These are phyloP conservation scores for Heliconius charithonia DNA, from an alignment of 2,888 invertebrate species.

Conservation along the genomic window DNA sequence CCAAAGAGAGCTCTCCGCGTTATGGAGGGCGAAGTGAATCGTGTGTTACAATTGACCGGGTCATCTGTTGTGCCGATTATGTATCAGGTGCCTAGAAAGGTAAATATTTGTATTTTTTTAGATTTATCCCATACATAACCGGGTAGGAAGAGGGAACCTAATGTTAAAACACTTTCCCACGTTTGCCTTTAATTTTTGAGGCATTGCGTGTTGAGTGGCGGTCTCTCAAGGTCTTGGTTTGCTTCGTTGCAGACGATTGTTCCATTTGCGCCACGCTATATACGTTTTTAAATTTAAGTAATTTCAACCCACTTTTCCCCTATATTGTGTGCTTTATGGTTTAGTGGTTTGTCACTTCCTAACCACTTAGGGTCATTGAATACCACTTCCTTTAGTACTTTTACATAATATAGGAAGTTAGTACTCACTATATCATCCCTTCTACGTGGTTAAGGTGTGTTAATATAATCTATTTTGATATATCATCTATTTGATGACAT, in stretches of 20 bases:
- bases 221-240: no score
- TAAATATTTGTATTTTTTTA: slow-evolving; percentile 59
- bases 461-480: neutral
- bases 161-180: neutral
- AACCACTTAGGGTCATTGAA: slow-evolving; percentile 8
- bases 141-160: no score
- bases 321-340: neutral
- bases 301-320: neutral
- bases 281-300: neutral
- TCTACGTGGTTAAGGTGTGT: neutral
- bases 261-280: neutral
- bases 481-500: neutral
- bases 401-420: neutral
- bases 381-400: slow-evolving; percentile 16
- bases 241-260: neutral
- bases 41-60: slow-evolving; percentile 93
- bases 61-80: slow-evolving; percentile 95
- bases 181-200: no score
- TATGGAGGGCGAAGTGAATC: slow-evolving; percentile 98
- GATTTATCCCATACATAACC: neutral
- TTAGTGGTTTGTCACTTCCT: slow-evolving; percentile 16
- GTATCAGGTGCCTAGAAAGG: slow-evolving; percentile 97
- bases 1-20: slow-evolving; percentile 96
- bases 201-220: no score
- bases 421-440: slow-evolving; percentile 1